phyloP scores from a whole-genome alignment of 2,797 vertebrate species.

The Trichosurus vulpecula region DNA sequence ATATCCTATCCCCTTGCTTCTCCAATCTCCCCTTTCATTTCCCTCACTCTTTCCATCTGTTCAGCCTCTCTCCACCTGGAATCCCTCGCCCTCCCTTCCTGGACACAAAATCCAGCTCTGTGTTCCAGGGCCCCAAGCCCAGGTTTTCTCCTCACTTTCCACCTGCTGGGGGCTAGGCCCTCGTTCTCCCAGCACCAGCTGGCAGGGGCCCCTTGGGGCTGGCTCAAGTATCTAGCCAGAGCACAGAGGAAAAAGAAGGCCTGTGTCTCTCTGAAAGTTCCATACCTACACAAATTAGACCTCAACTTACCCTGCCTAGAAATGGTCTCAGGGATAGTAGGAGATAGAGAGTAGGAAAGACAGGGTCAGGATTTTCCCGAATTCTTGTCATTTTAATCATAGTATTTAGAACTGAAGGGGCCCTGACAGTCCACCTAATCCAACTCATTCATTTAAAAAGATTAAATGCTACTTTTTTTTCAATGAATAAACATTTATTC shows the following conservation, averaged over 20 bases:
- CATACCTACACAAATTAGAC: neutral
- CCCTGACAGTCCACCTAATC: neutral
- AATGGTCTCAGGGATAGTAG: neutral
- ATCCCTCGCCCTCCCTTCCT: neutral
- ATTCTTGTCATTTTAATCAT: neutral
- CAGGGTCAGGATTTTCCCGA: neutral
- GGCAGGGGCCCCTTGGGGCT: accelerated
- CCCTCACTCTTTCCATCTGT: slow-evolving; percentile 11
- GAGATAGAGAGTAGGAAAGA: neutral
- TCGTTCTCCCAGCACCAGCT: neutral
- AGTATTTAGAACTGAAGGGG: neutral
- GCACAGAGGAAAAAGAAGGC: neutral
- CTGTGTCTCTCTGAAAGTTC: neutral
- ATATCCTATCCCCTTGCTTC: neutral
- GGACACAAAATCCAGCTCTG: neutral
- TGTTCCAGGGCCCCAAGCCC: neutral
- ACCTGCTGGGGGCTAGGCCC: neutral
- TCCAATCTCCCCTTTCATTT: neutral
- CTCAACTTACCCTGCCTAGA: neutral
- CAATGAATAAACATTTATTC: neutral
- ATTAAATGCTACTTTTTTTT: neutral
- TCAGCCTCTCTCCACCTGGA: neutral
- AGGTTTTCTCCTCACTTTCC: neutral
- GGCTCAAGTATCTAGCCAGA: slow-evolving; percentile 8
- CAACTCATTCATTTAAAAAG: neutral